A percentile compares a stretch with the other conserved stretches of the same genome.
phyloP scores from a whole-genome alignment of 2,888 invertebrate species.

The Dasysyrphus albostriatus region DNA sequence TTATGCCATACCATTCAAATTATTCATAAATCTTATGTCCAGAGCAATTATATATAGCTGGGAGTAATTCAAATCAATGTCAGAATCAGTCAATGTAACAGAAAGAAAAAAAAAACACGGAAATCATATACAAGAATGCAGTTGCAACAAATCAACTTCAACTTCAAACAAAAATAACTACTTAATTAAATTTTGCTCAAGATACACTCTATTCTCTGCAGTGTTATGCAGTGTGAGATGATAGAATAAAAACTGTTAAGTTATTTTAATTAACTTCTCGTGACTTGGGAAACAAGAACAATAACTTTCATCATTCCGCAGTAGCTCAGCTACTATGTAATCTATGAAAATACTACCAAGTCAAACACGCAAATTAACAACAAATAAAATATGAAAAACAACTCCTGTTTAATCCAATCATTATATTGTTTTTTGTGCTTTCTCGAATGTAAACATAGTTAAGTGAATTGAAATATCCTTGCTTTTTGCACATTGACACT shows the following conservation, averaged over 20 bases:
- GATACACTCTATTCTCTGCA: conserved; percentile 13
- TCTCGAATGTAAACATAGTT: conserved; percentile 21
- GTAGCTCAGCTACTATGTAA: background rate
- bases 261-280: conserved; percentile 72
- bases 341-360: conserved; percentile 30
- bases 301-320: background rate
- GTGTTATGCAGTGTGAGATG: background rate
- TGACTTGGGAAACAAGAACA: conserved; percentile 43
- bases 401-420: background rate
- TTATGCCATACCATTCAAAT: background rate
- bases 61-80: conserved; percentile 42
- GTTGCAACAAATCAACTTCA: conserved; percentile 55
- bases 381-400: background rate
- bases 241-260: conserved; percentile 22
- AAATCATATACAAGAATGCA: conserved; percentile 26
- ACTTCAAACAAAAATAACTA: conserved; percentile 42
- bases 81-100: conserved; percentile 22
- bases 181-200: conserved; percentile 44
- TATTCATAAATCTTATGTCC: conserved; percentile 2
- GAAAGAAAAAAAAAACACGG: conserved; percentile 6
- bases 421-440: conserved; percentile 37
- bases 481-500: conserved; percentile 45
- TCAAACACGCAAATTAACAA: conserved; percentile 43
- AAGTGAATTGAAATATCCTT: background rate
- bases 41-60: background rate